A percentile compares a stretch with the other conserved stretches of the same genome.
phyloP scores from a whole-genome alignment of 2,797 vertebrate species.

The Momotus momota region DNA sequence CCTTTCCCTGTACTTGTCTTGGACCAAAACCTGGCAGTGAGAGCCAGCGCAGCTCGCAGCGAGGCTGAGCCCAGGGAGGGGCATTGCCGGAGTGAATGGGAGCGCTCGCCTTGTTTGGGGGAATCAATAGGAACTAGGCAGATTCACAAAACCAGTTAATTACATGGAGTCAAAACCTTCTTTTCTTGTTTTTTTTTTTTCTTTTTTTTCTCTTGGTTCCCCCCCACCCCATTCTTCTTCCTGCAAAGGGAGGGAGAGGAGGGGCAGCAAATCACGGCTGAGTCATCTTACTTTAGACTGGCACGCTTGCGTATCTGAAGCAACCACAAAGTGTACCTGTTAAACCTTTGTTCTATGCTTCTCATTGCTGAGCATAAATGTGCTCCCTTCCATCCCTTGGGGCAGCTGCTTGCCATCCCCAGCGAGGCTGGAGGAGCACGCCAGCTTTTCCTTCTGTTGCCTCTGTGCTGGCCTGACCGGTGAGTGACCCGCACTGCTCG shows the following conservation, averaged over 20 bases:
- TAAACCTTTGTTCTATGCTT: background rate
- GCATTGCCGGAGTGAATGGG: slow-evolving; percentile 1
- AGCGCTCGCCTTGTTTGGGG: background rate
- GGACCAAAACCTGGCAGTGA: fast-evolving
- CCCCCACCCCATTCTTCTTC: background rate
- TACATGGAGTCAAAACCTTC: background rate
- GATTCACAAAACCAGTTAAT: slow-evolving; percentile 45
- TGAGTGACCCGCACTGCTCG: background rate
- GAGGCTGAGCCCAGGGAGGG: slow-evolving; percentile 29
- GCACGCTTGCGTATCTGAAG: background rate
- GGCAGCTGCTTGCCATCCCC: fast-evolving
- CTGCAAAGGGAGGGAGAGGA: background rate
- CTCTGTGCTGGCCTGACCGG: background rate
- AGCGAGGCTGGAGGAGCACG: background rate
- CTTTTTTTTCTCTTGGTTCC: too few relatives aligned
- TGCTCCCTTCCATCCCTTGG: background rate
- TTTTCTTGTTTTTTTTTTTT: background rate
- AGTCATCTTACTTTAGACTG: background rate
- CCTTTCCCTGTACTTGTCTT: background rate
- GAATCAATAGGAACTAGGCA: background rate
- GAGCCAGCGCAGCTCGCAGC: background rate
- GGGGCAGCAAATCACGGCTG: background rate
- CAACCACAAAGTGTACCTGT: background rate
- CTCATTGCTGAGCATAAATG: background rate
- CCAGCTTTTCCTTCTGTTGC: background rate